A percentile compares a stretch with the other conserved stretches of the same genome.
Conservation (phyloP, 2,888 invertebrate species). For the Leptopilina drosophilae region DNA sequence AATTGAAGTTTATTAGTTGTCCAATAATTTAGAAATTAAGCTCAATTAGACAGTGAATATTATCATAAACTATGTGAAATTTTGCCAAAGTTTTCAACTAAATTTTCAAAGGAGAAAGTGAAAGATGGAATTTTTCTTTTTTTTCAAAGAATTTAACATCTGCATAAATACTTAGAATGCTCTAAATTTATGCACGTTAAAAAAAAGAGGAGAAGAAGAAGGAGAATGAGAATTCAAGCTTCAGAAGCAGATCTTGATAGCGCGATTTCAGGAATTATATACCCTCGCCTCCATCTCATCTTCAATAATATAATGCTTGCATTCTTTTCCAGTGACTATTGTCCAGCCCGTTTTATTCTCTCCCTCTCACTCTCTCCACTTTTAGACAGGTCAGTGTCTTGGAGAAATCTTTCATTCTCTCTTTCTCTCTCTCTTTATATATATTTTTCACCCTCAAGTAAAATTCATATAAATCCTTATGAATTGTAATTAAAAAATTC, state of each 20-base stretch:
- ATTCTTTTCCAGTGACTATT: slow-evolving; percentile 27
- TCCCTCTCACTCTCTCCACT: too few species aligned
- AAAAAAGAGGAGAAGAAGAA: slow-evolving; percentile 4
- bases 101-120: neutral
- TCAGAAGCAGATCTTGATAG: slow-evolving; percentile 31
- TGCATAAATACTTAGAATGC: slow-evolving; percentile 16
- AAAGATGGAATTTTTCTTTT: neutral
- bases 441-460: too few species aligned
- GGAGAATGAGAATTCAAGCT: neutral
- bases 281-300: slow-evolving; percentile 33
- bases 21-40: too few species aligned
- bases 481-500: slow-evolving; percentile 13
- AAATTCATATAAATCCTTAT: neutral
- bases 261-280: slow-evolving; percentile 33
- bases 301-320: slow-evolving; percentile 33
- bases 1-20: too few species aligned
- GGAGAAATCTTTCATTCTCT: slow-evolving; percentile 6
- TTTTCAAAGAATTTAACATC: slow-evolving; percentile 1
- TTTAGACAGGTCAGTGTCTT: slow-evolving; percentile 10
- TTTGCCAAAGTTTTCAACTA: neutral
- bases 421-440: neutral
- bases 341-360: slow-evolving; percentile 18
- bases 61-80: neutral
- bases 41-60: too few species aligned
- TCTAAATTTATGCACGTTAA: slow-evolving; percentile 30